Conservation (phyloP, 1,140 invertebrate species). For the Ceratina australensis region DNA sequence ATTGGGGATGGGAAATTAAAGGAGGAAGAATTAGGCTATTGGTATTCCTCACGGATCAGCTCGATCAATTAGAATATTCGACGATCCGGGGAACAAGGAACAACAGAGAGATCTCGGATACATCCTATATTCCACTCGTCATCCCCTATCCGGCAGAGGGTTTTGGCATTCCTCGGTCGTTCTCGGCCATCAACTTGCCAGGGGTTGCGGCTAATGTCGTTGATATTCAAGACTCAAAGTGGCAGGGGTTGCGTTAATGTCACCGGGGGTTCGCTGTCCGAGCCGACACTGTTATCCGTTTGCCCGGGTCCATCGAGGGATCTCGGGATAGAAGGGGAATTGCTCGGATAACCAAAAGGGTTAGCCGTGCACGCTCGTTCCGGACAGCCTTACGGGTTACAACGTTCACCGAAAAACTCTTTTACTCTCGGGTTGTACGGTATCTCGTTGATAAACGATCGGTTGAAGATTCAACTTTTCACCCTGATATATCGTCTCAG, state of each 20-base stretch:
- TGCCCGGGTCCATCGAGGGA: slow-evolving; percentile 47
- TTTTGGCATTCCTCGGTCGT: slow-evolving; percentile 57
- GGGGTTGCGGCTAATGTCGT: slow-evolving; percentile 65
- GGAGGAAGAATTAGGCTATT: too few species aligned
- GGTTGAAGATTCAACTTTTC: slow-evolving; percentile 36
- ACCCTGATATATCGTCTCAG: not conserved
- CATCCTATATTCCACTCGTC: slow-evolving; percentile 16
- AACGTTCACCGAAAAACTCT: slow-evolving; percentile 3
- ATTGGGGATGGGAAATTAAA: too few species aligned
- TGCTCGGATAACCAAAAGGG: slow-evolving; percentile 52
- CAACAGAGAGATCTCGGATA: not conserved
- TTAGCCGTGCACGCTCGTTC: slow-evolving; percentile 37
- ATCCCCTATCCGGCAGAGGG: slow-evolving; percentile 18
- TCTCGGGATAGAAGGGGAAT: slow-evolving; percentile 15
- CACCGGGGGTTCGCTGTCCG: slow-evolving; percentile 49
- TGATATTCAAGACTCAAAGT: slow-evolving; percentile 70
- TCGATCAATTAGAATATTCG: not conserved
- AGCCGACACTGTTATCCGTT: slow-evolving; percentile 41
- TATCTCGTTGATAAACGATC: slow-evolving; percentile 53
- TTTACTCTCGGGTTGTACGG: slow-evolving; percentile 15
- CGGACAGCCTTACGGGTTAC: slow-evolving; percentile 21
- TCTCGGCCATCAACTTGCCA: slow-evolving; percentile 50
- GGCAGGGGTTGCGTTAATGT: slow-evolving; percentile 69
- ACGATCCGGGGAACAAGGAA: not conserved
- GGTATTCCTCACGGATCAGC: not conserved